phyloP scores from a whole-genome alignment of 2,113 vertebrate species.

The Onychorhynchus coronatus region DNA sequence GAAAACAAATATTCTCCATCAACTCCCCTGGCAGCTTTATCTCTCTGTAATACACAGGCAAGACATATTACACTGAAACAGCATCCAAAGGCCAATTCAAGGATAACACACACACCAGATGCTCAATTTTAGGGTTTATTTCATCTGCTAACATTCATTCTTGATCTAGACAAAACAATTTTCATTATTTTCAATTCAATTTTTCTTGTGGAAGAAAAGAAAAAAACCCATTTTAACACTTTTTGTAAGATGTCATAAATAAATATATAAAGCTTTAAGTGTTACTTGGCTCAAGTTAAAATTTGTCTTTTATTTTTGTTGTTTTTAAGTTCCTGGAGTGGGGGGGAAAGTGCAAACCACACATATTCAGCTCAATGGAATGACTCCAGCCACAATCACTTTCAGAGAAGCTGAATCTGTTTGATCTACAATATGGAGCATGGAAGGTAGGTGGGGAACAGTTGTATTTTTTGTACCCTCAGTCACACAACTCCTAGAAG shows the following conservation, averaged over 20 bases:
- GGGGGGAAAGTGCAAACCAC: slow-evolving; percentile 27
- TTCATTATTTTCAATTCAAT: slow-evolving; percentile 36
- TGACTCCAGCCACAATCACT: neutral
- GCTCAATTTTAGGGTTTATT: slow-evolving; percentile 74
- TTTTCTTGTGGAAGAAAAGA: slow-evolving; percentile 59
- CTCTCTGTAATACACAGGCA: neutral
- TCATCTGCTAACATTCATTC: slow-evolving; percentile 75
- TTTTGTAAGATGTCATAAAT: slow-evolving; percentile 77
- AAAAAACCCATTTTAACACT: slow-evolving; percentile 19
- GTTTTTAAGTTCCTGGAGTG: slow-evolving; percentile 38
- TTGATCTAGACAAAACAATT: slow-evolving; percentile 72
- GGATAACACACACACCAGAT: slow-evolving; percentile 13
- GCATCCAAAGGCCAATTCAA: neutral
- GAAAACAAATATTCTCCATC: neutral
- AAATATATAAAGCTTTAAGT: slow-evolving; percentile 78
- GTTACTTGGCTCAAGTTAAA: slow-evolving; percentile 67
- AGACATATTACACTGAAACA: neutral
- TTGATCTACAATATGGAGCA: neutral
- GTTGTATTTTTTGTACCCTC: neutral
- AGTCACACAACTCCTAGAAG: neutral
- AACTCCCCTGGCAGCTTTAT: neutral
- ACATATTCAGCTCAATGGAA: slow-evolving; percentile 32
- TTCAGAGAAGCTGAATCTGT: neutral
- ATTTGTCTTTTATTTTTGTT: slow-evolving; percentile 38
- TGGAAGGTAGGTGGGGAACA: neutral